Evolutionary conservation across 2,888 invertebrate species (phyloP).

Genomic region (Cyclophora punctaria): DNA sequence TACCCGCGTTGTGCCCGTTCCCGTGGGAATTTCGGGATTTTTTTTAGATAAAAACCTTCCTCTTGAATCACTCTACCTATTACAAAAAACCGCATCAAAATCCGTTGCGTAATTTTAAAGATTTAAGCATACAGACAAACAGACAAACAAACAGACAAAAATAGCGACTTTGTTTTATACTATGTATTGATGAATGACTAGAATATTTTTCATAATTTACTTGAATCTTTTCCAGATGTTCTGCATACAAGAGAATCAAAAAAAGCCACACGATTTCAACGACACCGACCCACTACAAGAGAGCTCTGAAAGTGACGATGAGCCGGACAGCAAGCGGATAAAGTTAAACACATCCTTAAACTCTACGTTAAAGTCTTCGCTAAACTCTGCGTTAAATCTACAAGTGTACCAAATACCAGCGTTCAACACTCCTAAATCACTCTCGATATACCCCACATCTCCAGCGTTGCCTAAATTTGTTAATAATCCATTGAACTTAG

Average conservation of each 20-base stretch:
- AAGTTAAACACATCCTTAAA: slow-evolving; percentile 44
- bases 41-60: no score
- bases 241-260: slow-evolving; percentile 59
- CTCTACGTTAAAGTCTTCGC: no score
- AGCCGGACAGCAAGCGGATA: slow-evolving; percentile 48
- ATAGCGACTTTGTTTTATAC: no score
- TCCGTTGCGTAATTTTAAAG: no score
- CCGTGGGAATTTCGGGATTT: no score
- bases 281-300: slow-evolving; percentile 45
- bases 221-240: slow-evolving; percentile 51
- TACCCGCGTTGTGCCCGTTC: no score
- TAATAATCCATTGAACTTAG: slow-evolving; percentile 59
- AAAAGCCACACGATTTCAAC: slow-evolving; percentile 21
- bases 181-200: no score
- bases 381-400: slow-evolving; percentile 47
- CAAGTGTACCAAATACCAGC: slow-evolving; percentile 66
- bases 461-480: slow-evolving; percentile 54
- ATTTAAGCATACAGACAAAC: no score
- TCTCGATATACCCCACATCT: slow-evolving; percentile 49
- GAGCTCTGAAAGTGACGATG: slow-evolving; percentile 54
- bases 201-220: not conserved
- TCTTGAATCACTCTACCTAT: no score
- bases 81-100: no score
- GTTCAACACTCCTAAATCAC: slow-evolving; percentile 48
- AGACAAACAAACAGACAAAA: no score